A percentile compares a stretch with the other conserved stretches of the same genome.
phyloP scores from a whole-genome alignment of 2,113 vertebrate genomes.

The Collichthys lucidus region DNA sequence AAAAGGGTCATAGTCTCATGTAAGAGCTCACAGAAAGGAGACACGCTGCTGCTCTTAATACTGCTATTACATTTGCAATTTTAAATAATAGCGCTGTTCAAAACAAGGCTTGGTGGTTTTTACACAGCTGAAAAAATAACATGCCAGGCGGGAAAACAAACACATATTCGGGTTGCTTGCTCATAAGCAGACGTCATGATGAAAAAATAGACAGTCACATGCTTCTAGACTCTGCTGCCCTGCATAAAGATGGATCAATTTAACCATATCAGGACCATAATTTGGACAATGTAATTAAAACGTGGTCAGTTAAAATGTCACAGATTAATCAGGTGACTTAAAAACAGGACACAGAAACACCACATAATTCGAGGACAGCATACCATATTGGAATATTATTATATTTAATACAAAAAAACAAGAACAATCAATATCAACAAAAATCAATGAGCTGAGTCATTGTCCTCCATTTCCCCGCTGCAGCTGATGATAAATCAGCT shows the following conservation, averaged over 20 bases:
- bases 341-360: background rate
- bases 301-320: background rate
- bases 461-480: constrained; percentile 16
- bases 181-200: background rate
- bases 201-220: background rate
- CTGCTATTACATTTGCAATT: background rate
- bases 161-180: background rate
- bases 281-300: background rate
- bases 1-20: constrained; percentile 18
- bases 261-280: background rate
- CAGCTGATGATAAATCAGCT: constrained; percentile 30
- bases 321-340: background rate
- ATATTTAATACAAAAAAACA: background rate
- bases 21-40: constrained; percentile 9
- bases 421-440: background rate
- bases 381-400: background rate
- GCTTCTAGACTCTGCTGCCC: background rate
- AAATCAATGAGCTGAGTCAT: constrained; percentile 34
- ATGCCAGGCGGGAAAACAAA: background rate
- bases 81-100: background rate
- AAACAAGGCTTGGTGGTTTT: background rate
- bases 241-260: background rate
- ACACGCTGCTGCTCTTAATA: background rate
- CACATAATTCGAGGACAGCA: background rate
- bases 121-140: background rate